Percentiles rank a stretch among this genome's conserved stretches.
These are phyloP conservation scores for Potamilus streckersoni DNA, from an alignment of 1,140 invertebrate genomes.

Conservation along the genomic window DNA sequence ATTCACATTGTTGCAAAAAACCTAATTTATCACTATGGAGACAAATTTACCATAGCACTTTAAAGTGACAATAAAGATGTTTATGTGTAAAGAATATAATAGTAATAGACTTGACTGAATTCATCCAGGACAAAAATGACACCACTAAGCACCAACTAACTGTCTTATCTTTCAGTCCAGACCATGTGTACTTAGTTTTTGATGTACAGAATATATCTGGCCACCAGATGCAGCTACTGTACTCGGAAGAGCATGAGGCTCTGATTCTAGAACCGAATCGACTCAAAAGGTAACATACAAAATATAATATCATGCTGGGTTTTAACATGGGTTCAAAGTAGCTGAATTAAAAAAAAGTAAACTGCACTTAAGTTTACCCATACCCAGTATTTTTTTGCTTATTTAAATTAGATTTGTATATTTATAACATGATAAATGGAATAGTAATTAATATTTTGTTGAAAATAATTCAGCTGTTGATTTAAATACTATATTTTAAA, in stretches of 20 bases:
- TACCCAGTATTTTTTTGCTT: no score
- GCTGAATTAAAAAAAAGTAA: no score
- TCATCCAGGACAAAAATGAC: neutral
- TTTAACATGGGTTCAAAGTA: no score
- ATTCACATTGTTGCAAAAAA: neutral
- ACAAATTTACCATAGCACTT: neutral
- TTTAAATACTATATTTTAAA: no score
- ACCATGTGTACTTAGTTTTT: constrained; percentile 51
- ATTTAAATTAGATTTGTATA: no score
- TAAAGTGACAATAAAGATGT: neutral
- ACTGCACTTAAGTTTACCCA: no score
- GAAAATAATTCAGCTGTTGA: no score
- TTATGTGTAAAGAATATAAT: neutral
- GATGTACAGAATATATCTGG: constrained; percentile 54
- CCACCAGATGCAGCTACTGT: constrained; percentile 49
- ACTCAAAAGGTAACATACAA: constrained; percentile 39
- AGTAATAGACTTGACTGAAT: neutral
- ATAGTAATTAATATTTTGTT: no score
- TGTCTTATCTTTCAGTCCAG: constrained; percentile 37
- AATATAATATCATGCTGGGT: no score
- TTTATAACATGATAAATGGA: no score
- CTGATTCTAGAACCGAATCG: constrained; percentile 50
- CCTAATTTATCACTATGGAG: neutral
- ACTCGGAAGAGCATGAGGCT: constrained; percentile 21
- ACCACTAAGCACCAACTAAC: neutral